These are phyloP conservation scores for Orcinus orca DNA, from an alignment of 2,113 vertebrate genomes.

Conservation along the genomic window DNA sequence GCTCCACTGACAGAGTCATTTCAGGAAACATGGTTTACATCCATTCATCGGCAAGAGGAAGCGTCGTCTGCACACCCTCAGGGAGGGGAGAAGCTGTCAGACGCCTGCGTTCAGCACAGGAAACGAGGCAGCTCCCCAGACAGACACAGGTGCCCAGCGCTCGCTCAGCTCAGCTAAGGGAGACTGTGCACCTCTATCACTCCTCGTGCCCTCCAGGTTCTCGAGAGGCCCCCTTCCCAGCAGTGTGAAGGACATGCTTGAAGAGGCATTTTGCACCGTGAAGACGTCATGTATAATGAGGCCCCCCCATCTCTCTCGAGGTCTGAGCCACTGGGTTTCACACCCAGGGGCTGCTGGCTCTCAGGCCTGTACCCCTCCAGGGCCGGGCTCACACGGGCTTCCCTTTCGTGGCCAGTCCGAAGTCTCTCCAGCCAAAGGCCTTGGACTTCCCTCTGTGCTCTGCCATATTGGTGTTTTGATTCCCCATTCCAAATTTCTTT, in stretches of 20 bases:
- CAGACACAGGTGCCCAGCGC: not conserved
- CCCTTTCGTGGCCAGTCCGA: not conserved
- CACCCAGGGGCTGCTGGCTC: too few relatives aligned
- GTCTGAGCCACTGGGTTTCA: not conserved
- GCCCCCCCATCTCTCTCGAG: rapidly evolving
- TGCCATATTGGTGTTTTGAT: not conserved
- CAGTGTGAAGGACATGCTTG: not conserved
- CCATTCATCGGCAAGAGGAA: not conserved
- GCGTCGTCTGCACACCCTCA: not conserved
- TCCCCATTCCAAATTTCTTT: not conserved
- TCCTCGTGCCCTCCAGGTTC: not conserved
- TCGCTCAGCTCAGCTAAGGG: not conserved
- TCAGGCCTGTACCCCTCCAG: not conserved
- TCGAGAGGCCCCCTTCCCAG: not conserved
- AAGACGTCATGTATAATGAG: not conserved
- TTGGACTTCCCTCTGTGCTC: not conserved
- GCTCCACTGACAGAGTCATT: not conserved
- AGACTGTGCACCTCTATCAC: not conserved
- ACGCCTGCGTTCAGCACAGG: not conserved
- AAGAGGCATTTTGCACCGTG: not conserved
- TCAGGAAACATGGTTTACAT: not conserved
- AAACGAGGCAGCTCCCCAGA: not conserved
- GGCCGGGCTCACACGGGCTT: not conserved
- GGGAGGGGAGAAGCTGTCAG: not conserved
- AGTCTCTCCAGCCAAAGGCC: not conserved